Percentiles rank a stretch among this genome's conserved stretches.
These are phyloP conservation scores for Ardeotis arabs DNA, from an alignment of 2,113 vertebrate species.

Conservation along the genomic window DNA sequence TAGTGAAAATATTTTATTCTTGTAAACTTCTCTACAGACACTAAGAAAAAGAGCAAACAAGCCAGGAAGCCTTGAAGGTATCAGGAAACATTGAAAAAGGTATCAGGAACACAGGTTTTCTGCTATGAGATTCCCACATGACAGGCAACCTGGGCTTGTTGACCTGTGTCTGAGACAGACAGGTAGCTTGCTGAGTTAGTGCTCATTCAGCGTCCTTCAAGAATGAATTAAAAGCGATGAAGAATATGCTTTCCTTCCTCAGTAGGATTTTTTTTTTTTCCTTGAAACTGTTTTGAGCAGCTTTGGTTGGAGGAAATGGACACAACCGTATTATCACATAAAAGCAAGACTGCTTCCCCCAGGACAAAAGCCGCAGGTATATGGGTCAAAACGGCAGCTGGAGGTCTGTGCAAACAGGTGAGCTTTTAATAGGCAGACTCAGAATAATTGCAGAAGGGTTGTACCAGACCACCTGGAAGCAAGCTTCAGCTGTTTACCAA, in stretches of 20 bases:
- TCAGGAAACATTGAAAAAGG: neutral
- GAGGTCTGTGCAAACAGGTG: neutral
- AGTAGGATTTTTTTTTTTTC: neutral
- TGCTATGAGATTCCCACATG: neutral
- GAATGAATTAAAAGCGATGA: neutral
- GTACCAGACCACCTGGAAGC: neutral
- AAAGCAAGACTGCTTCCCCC: conserved; percentile 36
- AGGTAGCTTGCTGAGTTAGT: conserved; percentile 37
- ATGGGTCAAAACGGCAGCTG: neutral
- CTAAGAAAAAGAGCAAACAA: neutral
- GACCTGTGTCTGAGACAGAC: neutral
- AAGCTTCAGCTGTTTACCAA: conserved; percentile 4
- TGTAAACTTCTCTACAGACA: conserved; percentile 1
- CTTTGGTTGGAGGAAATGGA: conserved; percentile 25
- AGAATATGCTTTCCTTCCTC: conserved; percentile 24
- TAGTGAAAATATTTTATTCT: neutral
- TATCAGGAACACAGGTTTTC: neutral
- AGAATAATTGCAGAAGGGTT: conserved; percentile 3
- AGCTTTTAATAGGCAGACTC: neutral
- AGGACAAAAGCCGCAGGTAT: conserved; percentile 31
- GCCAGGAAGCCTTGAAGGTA: neutral
- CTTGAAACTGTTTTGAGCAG: neutral
- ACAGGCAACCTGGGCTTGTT: neutral
- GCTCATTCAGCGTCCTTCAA: conserved; percentile 2
- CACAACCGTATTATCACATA: neutral